These are phyloP conservation scores for Cassiopea andromeda DNA, from an alignment of 30 jellyfish, hydroid and myxozoan genomes.

Conservation along the genomic window DNA sequence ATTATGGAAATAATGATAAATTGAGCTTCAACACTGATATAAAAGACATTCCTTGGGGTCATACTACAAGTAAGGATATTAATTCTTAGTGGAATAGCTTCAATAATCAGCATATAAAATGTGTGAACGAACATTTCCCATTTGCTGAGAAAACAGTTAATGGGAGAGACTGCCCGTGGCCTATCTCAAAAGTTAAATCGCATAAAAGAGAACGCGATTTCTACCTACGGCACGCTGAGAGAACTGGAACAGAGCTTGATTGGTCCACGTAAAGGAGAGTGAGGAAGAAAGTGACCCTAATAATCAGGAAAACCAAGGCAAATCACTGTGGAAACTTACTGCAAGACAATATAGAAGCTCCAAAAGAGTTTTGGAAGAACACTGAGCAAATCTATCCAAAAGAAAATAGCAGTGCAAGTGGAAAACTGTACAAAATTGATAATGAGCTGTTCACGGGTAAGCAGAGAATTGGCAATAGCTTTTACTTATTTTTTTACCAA, in stretches of 20 bases:
- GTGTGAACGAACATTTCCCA: conserved; percentile 57
- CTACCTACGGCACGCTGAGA: conserved; percentile 31
- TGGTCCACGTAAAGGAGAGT: conserved; percentile 47
- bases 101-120: conserved; percentile 3
- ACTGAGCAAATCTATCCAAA: conserved; percentile 26
- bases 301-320: conserved; percentile 50
- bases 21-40: conserved; percentile 35
- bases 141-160: conserved; percentile 26
- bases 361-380: conserved; percentile 51
- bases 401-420: conserved; percentile 45
- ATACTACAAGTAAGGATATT: conserved; percentile 17
- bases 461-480: conserved; percentile 43
- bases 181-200: conserved; percentile 15
- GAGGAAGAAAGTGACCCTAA: conserved; percentile 44
- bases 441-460: conserved; percentile 17
- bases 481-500: conserved; percentile 42
- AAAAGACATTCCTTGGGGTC: conserved; percentile 27
- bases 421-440: conserved; percentile 20
- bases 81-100: conserved; percentile 50
- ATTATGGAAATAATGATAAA: conserved; percentile 20
- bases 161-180: conserved; percentile 54
- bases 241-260: conserved; percentile 49
- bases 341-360: conserved; percentile 24
- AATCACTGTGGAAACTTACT: conserved; percentile 24
- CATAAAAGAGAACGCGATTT: conserved; percentile 40